Evolutionary conservation across 2,113 vertebrate species (phyloP).

Genomic region (Ia io): DNA sequence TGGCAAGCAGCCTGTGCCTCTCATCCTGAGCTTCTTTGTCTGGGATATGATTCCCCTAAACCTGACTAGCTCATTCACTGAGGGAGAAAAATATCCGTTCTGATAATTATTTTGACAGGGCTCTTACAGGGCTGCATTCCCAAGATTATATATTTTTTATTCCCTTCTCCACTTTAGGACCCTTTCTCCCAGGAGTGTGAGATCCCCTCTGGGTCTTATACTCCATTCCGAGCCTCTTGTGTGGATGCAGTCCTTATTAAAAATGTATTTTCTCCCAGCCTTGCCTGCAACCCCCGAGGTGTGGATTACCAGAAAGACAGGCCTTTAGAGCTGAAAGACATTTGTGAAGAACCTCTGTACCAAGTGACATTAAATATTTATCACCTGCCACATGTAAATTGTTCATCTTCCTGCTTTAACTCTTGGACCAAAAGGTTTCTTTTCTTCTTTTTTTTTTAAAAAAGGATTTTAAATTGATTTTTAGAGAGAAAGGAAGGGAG

Average conservation of each 20-base stretch:
- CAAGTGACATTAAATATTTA: conserved; percentile 57
- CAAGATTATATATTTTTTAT: not conserved
- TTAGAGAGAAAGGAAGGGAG: too few relatives aligned
- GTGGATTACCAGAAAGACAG: conserved; percentile 52
- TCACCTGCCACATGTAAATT: conserved; percentile 60
- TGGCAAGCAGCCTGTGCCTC: not conserved
- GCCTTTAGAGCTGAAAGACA: conserved; percentile 19
- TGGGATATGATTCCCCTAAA: conserved; percentile 38
- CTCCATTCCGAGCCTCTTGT: not conserved
- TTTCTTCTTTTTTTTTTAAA: not conserved
- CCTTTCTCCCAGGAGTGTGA: not conserved
- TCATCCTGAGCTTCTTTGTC: conserved; percentile 29
- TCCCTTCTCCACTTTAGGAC: conserved; percentile 13
- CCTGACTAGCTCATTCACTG: not conserved
- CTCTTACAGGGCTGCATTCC: not conserved
- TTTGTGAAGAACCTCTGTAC: conserved; percentile 42
- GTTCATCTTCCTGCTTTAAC: conserved; percentile 57
- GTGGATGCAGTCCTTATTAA: conserved; percentile 58
- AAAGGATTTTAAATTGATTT: too few relatives aligned
- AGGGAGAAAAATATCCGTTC: not conserved
- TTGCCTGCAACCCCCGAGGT: not conserved
- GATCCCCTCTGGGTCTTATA: not conserved
- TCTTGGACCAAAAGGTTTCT: not conserved
- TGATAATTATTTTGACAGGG: conserved; percentile 46
- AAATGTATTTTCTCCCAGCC: conserved; percentile 60